A percentile compares a stretch with the other conserved stretches of the same genome.
phyloP scores from a whole-genome alignment of 2,888 invertebrate species.

The Chrysolina americana region DNA sequence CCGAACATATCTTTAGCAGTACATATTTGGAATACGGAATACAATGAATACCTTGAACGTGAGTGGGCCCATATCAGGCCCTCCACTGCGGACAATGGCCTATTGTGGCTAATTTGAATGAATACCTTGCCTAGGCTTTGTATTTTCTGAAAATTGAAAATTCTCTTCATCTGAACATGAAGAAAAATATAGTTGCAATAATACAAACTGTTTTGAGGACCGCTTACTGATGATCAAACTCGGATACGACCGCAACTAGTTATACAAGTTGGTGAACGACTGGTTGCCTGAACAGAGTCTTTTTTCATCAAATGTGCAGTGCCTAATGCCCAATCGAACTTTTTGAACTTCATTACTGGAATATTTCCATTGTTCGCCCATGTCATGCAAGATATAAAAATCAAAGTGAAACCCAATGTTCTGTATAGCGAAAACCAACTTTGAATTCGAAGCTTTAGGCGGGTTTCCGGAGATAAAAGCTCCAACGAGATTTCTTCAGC shows the following conservation, averaged over 20 bases:
- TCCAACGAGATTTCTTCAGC: conserved; percentile 41
- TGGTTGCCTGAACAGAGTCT: not conserved
- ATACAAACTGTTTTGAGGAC: too few species aligned
- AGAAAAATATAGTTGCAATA: too few species aligned
- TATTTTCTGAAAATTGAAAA: not conserved
- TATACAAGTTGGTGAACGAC: not conserved
- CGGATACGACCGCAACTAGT: not conserved
- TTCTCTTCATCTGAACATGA: too few species aligned
- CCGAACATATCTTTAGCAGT: too few species aligned
- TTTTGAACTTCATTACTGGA: not conserved
- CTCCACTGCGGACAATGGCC: too few species aligned
- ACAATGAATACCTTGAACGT: too few species aligned
- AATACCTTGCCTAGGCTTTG: too few species aligned
- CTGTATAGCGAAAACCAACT: not conserved
- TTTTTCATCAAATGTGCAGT: not conserved
- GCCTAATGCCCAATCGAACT: not conserved
- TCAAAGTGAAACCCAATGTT: too few species aligned
- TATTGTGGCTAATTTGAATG: too few species aligned
- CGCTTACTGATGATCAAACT: not conserved
- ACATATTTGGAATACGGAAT: too few species aligned
- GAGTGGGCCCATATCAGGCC: too few species aligned
- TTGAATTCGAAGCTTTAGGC: not conserved
- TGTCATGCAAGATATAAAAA: not conserved
- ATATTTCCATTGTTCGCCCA: too few species aligned
- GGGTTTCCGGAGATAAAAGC: conserved; percentile 25